Conservation (phyloP, 2,113 vertebrate genomes). For the Vanacampus margaritifer region DNA sequence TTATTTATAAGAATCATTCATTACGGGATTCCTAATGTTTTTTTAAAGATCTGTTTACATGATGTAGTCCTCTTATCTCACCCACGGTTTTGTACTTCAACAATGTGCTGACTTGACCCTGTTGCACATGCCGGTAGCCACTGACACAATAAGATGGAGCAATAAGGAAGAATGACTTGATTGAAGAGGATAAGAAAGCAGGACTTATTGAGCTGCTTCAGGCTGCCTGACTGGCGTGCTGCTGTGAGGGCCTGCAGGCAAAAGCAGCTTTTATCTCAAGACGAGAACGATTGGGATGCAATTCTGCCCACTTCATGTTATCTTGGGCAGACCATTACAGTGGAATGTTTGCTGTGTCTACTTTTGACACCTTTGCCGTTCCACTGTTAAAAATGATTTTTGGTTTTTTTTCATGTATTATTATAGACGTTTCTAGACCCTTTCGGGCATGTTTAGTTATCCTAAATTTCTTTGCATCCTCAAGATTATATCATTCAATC, state of each 20-base stretch:
- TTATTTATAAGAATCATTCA: not conserved
- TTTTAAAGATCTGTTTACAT: not conserved
- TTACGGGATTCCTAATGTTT: not conserved
- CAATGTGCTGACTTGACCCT: slow-evolving; percentile 13
- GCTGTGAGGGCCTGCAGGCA: slow-evolving; percentile 12
- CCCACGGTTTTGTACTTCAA: not conserved
- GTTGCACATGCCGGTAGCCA: slow-evolving; percentile 11
- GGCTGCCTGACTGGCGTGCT: slow-evolving; percentile 1
- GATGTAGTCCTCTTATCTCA: not conserved
- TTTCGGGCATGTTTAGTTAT: too few relatives aligned
- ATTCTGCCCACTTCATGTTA: slow-evolving; percentile 10
- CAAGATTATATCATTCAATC: too few relatives aligned
- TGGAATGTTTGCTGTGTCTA: not conserved
- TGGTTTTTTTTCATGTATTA: not conserved
- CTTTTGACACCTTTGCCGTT: not conserved
- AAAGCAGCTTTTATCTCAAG: slow-evolving; percentile 41
- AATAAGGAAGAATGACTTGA: slow-evolving; percentile 21
- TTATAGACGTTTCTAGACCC: not conserved
- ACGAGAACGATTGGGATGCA: slow-evolving; percentile 5
- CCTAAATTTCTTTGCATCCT: too few relatives aligned
- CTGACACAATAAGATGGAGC: slow-evolving; percentile 36
- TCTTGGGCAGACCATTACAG: not conserved
- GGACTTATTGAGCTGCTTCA: slow-evolving; percentile 37
- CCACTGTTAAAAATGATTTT: not conserved
- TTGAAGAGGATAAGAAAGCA: slow-evolving; percentile 27